Percentiles rank a stretch among this genome's conserved stretches.
phyloP scores from a whole-genome alignment of 2,113 vertebrate species.

The Notechis scutatus region DNA sequence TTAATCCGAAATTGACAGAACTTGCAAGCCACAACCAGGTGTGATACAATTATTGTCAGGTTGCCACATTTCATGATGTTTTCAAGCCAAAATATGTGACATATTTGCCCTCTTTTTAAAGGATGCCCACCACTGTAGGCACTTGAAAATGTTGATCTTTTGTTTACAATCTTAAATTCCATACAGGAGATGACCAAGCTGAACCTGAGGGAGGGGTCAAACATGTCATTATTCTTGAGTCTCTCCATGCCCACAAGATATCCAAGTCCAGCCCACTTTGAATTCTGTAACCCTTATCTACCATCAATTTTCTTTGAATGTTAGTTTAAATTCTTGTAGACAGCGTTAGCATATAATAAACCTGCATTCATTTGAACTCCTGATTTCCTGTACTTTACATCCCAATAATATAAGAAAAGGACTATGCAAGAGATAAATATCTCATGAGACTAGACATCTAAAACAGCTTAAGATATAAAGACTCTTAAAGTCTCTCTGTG shows the following conservation, averaged over 20 bases:
- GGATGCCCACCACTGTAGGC: too few relatives aligned
- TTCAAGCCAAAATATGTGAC: neutral
- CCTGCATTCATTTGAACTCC: neutral
- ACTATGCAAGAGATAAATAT: constrained; percentile 55
- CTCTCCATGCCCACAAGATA: too few relatives aligned
- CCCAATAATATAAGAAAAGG: neutral
- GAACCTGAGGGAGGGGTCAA: too few relatives aligned
- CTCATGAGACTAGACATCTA: constrained; percentile 65
- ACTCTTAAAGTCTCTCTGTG: constrained; percentile 84
- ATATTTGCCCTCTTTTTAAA: neutral
- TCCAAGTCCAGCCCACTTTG: too few relatives aligned
- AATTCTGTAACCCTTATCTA: too few relatives aligned
- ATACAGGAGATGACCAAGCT: too few relatives aligned
- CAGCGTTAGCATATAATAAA: too few relatives aligned
- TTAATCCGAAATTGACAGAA: neutral
- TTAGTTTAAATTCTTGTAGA: too few relatives aligned
- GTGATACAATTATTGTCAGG: neutral
- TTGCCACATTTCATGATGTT: neutral
- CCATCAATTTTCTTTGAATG: too few relatives aligned
- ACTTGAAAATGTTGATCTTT: constrained; percentile 16
- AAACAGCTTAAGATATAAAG: constrained; percentile 74
- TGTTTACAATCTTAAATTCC: constrained; percentile 52
- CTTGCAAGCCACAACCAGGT: constrained; percentile 16
- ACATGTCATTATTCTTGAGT: too few relatives aligned
- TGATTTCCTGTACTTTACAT: neutral